phyloP scores from a whole-genome alignment of 2,797 vertebrate genomes.

The Trichosurus vulpecula region DNA sequence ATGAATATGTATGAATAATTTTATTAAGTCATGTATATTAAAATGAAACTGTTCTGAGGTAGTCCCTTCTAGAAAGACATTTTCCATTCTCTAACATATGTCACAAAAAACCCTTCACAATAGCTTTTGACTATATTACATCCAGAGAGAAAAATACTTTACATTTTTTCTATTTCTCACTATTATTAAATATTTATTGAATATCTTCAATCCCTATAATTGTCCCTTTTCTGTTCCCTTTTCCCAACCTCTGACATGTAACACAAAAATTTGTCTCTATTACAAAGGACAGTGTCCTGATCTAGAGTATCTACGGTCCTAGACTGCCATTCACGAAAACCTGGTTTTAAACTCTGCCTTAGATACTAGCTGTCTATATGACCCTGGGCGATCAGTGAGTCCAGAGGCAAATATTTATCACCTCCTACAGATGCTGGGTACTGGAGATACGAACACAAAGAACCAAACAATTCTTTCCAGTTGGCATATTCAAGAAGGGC shows the following conservation, averaged over 20 bases:
- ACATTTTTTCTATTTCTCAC: background rate
- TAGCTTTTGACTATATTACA: background rate
- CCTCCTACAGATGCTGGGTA: background rate
- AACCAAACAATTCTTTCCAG: background rate
- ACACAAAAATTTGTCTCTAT: background rate
- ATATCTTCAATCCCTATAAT: background rate
- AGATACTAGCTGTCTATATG: background rate
- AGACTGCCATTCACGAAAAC: background rate
- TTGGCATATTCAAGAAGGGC: background rate
- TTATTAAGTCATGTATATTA: constrained; percentile 17
- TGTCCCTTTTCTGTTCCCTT: background rate
- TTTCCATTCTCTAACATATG: background rate
- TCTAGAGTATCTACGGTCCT: background rate
- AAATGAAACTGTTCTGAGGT: constrained; percentile 17
- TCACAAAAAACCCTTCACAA: background rate
- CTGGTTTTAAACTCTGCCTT: background rate
- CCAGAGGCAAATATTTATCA: background rate
- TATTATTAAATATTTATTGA: background rate
- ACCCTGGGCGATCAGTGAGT: background rate
- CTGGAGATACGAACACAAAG: background rate
- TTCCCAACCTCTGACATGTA: background rate
- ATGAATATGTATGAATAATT: background rate
- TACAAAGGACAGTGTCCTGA: background rate
- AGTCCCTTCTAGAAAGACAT: background rate
- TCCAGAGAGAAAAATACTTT: background rate